These are phyloP conservation scores for Sarcophilus harrisii DNA, from an alignment of 2,797 vertebrate genomes.

Conservation along the genomic window DNA sequence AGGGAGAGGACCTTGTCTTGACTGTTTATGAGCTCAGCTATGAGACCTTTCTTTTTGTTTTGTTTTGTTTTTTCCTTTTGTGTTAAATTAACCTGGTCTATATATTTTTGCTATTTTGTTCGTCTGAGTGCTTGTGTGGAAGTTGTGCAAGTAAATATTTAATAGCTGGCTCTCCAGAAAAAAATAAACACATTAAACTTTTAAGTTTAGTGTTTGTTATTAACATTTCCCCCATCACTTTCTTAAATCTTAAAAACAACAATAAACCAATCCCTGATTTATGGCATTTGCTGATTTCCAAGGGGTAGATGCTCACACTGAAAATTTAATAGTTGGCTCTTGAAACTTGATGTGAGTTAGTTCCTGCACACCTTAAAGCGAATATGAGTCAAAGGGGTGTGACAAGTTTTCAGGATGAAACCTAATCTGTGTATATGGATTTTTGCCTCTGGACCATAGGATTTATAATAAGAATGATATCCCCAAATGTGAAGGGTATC, in stretches of 20 bases:
- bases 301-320: not conserved
- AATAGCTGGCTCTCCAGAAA: not conserved
- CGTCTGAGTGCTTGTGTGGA: not conserved
- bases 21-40: not conserved
- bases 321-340: not conserved
- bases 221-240: not conserved
- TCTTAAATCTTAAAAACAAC: not conserved
- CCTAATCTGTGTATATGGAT: not conserved
- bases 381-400: not conserved
- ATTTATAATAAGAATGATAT: not conserved
- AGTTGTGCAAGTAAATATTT: not conserved
- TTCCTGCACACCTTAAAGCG: not conserved
- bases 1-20: not conserved
- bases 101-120: not conserved
- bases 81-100: not conserved
- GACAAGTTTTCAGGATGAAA: not conserved
- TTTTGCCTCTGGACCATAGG: not conserved
- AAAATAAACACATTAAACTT: not conserved
- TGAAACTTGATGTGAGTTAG: not conserved
- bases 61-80: not conserved
- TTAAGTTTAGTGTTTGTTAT: not conserved
- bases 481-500: not conserved
- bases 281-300: not conserved
- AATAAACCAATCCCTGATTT: not conserved
- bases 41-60: too few relatives aligned